Percentiles rank a stretch among this genome's conserved stretches.
These are phyloP conservation scores for Aselliscus stoliczkanus DNA, from an alignment of 2,797 vertebrate species.

Conservation along the genomic window DNA sequence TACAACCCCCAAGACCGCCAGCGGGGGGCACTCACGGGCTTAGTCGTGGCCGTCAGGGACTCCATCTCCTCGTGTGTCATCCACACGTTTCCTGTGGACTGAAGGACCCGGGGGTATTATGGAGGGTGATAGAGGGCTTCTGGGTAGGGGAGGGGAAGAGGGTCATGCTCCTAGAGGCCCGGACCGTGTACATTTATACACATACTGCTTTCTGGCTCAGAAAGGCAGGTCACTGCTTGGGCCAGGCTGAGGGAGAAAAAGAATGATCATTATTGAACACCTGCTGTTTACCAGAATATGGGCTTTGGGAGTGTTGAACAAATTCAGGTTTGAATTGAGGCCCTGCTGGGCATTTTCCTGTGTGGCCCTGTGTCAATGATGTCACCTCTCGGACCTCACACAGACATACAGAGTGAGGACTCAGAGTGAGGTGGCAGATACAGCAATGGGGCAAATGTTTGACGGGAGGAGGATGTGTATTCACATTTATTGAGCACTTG, in stretches of 20 bases:
- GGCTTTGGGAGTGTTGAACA: no score
- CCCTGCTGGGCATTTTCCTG: not conserved
- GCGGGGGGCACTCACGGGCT: conserved; percentile 86
- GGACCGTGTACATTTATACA: not conserved
- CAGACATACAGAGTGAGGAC: not conserved
- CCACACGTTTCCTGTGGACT: conserved; percentile 96
- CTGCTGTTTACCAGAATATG: not conserved
- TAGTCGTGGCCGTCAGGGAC: conserved; percentile 90
- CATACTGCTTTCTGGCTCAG: not conserved
- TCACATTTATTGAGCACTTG: not conserved
- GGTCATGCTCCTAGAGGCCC: not conserved
- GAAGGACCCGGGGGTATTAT: not conserved
- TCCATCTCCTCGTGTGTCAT: conserved; percentile 98
- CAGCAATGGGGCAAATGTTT: not conserved
- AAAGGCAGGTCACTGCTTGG: not conserved
- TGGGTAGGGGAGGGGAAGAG: not conserved
- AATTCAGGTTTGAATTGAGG: not conserved
- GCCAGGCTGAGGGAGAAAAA: not conserved
- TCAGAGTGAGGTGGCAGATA: not conserved
- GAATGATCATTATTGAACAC: not conserved
- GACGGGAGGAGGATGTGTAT: not conserved
- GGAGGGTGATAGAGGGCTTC: not conserved
- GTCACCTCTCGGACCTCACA: not conserved
- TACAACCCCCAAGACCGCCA: not conserved
- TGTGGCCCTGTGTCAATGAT: not conserved